Base-by-base conservation (phyloP, 2,113 vertebrate species). In the Calidris pygmaea region DNA sequence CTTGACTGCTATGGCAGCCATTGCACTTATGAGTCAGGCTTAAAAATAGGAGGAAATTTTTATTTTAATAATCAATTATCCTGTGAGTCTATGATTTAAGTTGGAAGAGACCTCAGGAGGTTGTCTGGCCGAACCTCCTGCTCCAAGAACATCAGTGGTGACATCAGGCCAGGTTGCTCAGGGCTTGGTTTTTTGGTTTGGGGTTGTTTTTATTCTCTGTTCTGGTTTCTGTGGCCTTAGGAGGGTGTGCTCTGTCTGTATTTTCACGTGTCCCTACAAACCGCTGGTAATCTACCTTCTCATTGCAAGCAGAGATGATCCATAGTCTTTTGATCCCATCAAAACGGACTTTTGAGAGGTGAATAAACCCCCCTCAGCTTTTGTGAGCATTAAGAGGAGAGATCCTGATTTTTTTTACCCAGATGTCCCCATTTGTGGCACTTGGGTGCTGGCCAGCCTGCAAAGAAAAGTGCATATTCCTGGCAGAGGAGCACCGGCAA, bases 401-500 rank as follows among this genome's bases (percentile, higher is more conserved):
- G 58, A 85, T 41, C 62, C 62, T 58, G 74, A 66, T 95, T 96
- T 92, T 93, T 92, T 95, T 78, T 62, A 22, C 58, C 81, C 87
- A 89, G 71, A 60, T 95, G 85, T 94, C 86, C 53, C n/a, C 0
- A 0, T 85, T 89, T 39, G 78, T 79, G 89, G 87, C 78, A 50
- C 59, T 92, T 91, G 95, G 81, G 74, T 37, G 53, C 87, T 89
- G 94, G 87, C 92, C 94, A 95, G 55, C 37, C 17, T 59, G 71
- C 63, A 12, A 90, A 94, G 86, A 85, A 93, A 90, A 89, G 94
- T 79, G 70, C 70, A 30, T 95, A 45, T 62, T 93, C 66, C 84
- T 95, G 92, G 86, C 93, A 92, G 82, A 85, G 74, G 85, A 93
- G 75, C 9, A 6, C 9, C 4, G 5, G 80, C 73, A 76, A 62